Percentiles rank a stretch among this genome's conserved stretches.
These are phyloP conservation scores for Gallinago stenura DNA, from an alignment of 2,797 vertebrate genomes.

Conservation along the genomic window DNA sequence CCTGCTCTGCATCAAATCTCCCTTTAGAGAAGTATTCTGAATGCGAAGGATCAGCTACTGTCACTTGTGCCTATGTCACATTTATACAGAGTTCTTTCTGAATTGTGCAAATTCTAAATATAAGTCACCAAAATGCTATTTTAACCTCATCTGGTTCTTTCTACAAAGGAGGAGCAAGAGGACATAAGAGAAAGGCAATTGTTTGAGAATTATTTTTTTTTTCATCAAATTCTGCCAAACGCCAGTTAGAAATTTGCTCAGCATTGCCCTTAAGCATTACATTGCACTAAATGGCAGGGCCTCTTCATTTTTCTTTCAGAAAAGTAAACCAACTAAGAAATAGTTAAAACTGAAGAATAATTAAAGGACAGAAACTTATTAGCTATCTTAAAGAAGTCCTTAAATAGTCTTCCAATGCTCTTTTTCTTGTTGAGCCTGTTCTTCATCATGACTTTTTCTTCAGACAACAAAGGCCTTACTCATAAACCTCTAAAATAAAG, in stretches of 20 bases:
- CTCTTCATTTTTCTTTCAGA: background rate
- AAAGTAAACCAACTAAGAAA: background rate
- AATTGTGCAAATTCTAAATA: background rate
- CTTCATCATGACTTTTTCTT: background rate
- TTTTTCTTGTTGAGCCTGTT: background rate
- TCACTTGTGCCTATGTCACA: background rate
- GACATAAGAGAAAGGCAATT: background rate
- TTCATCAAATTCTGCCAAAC: background rate
- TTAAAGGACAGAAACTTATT: background rate
- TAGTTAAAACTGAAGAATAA: background rate
- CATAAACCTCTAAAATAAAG: background rate
- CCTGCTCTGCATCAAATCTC: constrained; percentile 1
- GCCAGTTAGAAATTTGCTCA: background rate
- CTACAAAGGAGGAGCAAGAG: background rate
- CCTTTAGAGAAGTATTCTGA: background rate
- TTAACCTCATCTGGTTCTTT: background rate
- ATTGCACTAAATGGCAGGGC: background rate
- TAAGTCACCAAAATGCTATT: background rate
- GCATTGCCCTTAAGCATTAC: background rate
- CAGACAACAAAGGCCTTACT: background rate
- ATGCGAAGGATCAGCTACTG: background rate
- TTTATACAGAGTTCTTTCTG: background rate
- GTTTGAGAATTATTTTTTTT: background rate
- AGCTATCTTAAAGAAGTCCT: background rate
- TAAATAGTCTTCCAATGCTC: background rate